Percentiles rank a stretch among this genome's conserved stretches.
Evolutionary conservation across 2,888 invertebrate species (phyloP).

Genomic region (Tenthredo scrophulariae): DNA sequence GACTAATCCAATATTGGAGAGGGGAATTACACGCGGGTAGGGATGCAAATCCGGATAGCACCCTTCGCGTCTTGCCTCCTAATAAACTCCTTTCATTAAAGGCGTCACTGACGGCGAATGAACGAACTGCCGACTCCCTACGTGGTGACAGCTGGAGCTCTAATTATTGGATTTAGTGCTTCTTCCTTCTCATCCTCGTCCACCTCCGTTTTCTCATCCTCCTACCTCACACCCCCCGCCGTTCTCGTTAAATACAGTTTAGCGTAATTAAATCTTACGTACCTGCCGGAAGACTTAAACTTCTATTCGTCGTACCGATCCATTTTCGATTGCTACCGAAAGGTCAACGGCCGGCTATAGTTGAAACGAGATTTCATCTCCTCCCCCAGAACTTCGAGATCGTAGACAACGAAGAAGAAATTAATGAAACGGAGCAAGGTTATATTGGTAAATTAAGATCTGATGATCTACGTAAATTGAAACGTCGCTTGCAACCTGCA

Average conservation of each 20-base stretch:
- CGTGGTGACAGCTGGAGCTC: constrained; percentile 71
- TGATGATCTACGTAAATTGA: constrained; percentile 35
- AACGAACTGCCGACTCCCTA: constrained; percentile 72
- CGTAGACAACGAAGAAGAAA: constrained; percentile 21
- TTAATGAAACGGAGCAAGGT: not conserved
- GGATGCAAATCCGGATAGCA: constrained; percentile 68
- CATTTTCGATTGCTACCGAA: constrained; percentile 6
- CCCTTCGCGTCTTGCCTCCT: constrained; percentile 62
- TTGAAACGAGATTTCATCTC: not conserved
- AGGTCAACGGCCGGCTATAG: not conserved
- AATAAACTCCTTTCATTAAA: constrained; percentile 74
- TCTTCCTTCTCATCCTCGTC: constrained; percentile 52
- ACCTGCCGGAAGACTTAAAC: constrained; percentile 29
- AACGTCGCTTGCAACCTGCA: constrained; percentile 38
- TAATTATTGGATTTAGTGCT: constrained; percentile 65
- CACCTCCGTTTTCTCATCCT: constrained; percentile 56
- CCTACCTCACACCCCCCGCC: constrained; percentile 54
- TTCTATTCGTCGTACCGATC: constrained; percentile 39
- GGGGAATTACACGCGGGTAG: constrained; percentile 69
- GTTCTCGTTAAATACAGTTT: constrained; percentile 48
- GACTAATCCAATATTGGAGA: constrained; percentile 71
- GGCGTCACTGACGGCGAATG: constrained; percentile 67
- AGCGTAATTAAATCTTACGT: constrained; percentile 50
- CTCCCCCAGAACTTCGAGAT: not conserved
- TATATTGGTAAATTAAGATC: constrained; percentile 20